phyloP scores from a whole-genome alignment of 2,888 invertebrate genomes.

The Gortyna flavago region DNA sequence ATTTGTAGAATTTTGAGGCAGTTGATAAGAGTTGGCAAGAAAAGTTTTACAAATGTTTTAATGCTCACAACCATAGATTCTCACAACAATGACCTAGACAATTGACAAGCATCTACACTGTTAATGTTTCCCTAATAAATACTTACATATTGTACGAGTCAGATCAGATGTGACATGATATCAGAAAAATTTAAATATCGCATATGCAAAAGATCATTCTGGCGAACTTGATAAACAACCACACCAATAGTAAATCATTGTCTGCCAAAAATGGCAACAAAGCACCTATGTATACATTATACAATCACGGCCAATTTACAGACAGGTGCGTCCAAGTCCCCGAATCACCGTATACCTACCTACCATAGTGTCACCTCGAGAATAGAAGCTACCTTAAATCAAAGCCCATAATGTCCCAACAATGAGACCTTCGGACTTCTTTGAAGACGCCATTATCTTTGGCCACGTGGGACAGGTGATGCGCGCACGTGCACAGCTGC shows the following conservation, averaged over 20 bases:
- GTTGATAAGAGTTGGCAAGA: neutral
- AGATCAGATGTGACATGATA: too few relatives aligned
- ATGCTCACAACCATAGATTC: too few relatives aligned
- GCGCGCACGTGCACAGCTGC: conserved; percentile 88
- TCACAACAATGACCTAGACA: too few relatives aligned
- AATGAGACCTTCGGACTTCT: conserved; percentile 80
- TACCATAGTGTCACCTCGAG: conserved; percentile 66
- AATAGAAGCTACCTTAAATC: conserved; percentile 81
- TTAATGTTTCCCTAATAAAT: neutral
- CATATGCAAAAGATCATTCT: neutral
- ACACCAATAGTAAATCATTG: neutral
- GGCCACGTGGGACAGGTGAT: conserved; percentile 89
- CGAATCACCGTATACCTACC: conserved; percentile 39
- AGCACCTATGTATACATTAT: conserved; percentile 12
- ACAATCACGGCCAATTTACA: conserved; percentile 61
- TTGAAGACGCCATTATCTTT: conserved; percentile 83
- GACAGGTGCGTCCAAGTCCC: conserved; percentile 71
- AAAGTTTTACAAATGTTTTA: too few relatives aligned
- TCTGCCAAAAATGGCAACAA: neutral
- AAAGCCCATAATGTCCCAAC: conserved; percentile 79
- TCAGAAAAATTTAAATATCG: too few relatives aligned
- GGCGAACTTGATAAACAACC: neutral
- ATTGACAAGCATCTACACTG: neutral
- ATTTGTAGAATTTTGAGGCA: neutral
- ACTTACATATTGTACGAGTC: too few relatives aligned